Evolutionary conservation across 2,888 invertebrate species (phyloP).

Genomic region (Tachina lurida): DNA sequence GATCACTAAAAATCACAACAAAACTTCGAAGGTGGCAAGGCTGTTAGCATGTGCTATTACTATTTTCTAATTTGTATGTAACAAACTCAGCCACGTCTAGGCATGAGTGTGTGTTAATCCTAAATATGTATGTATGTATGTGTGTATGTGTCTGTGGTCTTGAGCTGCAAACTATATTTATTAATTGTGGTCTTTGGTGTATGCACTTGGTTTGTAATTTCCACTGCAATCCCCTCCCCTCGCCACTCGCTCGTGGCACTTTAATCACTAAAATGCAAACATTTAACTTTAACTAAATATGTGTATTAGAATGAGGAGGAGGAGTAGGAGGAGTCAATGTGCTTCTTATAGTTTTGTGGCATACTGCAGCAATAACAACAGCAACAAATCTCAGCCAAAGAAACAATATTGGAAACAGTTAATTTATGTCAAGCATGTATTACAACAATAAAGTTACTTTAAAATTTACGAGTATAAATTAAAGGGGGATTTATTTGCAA

Average conservation of each 20-base stretch:
- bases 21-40: too few relatives aligned
- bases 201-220: conserved; percentile 18
- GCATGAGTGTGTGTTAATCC: too few relatives aligned
- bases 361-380: conserved; percentile 10
- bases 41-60: neutral
- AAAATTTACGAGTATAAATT: conserved; percentile 20
- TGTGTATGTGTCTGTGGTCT: conserved; percentile 17
- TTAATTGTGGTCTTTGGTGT: conserved; percentile 54
- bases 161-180: conserved; percentile 46
- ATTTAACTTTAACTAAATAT: neutral
- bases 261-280: neutral
- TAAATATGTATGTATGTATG: neutral
- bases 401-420: conserved; percentile 50
- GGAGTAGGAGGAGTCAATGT: neutral
- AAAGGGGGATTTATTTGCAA: conserved; percentile 24
- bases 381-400: conserved; percentile 23
- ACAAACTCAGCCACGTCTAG: neutral
- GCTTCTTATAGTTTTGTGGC: neutral
- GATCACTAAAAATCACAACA: too few relatives aligned
- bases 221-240: too few relatives aligned
- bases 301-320: neutral
- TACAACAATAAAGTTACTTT: conserved; percentile 11
- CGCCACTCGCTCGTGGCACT: neutral
- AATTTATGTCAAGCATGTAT: conserved; percentile 55
- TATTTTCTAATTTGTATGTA: neutral